These are phyloP conservation scores for Sterna hirundo DNA, from an alignment of 2,113 vertebrate genomes.

Conservation along the genomic window DNA sequence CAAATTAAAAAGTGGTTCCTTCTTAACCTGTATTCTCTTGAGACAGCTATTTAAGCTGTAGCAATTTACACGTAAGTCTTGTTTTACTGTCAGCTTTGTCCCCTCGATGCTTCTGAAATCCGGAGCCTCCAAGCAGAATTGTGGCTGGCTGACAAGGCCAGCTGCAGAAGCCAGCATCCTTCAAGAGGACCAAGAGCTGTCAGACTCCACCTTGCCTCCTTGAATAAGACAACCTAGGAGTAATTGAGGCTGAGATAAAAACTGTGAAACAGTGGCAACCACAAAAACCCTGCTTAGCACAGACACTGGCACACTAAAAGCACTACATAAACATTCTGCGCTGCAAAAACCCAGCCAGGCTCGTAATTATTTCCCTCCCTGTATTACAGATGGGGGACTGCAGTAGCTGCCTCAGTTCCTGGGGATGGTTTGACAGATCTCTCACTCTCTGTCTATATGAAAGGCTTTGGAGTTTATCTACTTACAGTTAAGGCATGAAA, in stretches of 20 bases:
- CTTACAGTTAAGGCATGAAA: not conserved
- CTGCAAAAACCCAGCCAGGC: not conserved
- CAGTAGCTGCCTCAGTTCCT: not conserved
- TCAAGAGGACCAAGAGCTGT: conserved; percentile 5
- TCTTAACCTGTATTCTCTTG: not conserved
- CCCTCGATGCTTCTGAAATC: not conserved
- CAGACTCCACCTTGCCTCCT: not conserved
- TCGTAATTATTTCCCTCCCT: not conserved
- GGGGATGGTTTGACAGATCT: not conserved
- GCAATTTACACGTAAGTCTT: not conserved
- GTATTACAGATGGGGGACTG: not conserved
- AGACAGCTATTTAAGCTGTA: not conserved
- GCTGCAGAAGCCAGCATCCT: not conserved
- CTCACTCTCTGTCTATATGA: not conserved
- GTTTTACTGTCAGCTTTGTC: not conserved
- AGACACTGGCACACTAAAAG: not conserved
- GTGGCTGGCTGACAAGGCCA: not conserved
- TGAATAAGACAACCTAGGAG: not conserved
- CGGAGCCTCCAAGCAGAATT: not conserved
- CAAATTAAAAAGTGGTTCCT: not conserved
- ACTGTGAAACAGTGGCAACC: not conserved
- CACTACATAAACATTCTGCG: not conserved
- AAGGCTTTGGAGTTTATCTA: not conserved
- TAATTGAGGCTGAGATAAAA: conserved; percentile 12
- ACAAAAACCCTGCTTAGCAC: not conserved